Conservation (phyloP, 1,140 invertebrate genomes). For the Aphidius gifuensis region DNA sequence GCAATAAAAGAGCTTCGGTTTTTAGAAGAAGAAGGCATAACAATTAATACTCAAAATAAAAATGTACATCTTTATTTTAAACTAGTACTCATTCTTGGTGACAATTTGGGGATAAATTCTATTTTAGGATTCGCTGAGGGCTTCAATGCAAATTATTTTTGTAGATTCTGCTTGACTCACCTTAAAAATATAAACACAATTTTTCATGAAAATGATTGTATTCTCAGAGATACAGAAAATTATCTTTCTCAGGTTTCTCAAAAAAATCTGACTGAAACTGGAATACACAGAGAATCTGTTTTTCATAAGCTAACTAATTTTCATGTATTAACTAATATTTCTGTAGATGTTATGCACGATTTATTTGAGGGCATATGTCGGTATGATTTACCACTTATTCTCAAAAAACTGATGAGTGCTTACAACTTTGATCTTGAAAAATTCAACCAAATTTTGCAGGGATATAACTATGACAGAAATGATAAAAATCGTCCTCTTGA, state of each 20-base stretch:
- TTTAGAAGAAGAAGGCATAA: constrained; percentile 12
- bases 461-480: not conserved
- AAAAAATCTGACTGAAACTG: not conserved
- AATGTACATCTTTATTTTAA: constrained; percentile 7
- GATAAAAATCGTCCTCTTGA: constrained; percentile 8
- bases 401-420: not conserved
- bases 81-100: constrained; percentile 16
- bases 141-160: not conserved
- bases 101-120: not conserved
- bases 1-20: constrained; percentile 12
- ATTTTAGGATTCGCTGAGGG: constrained; percentile 16
- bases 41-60: not conserved
- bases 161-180: no score
- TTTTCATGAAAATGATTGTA: no score
- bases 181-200: no score
- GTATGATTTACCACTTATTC: not conserved
- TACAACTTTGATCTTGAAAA: not conserved
- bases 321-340: constrained; percentile 2
- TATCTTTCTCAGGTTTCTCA: not conserved
- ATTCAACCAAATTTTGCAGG: constrained; percentile 1
- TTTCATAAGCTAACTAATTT: not conserved
- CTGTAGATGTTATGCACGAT: constrained; percentile 13
- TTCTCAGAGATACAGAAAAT: not conserved
- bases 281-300: not conserved
- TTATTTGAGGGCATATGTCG: constrained; percentile 11